Evolutionary conservation across 2,888 invertebrate genomes (phyloP).

Genomic region (Drosophila greeni): DNA sequence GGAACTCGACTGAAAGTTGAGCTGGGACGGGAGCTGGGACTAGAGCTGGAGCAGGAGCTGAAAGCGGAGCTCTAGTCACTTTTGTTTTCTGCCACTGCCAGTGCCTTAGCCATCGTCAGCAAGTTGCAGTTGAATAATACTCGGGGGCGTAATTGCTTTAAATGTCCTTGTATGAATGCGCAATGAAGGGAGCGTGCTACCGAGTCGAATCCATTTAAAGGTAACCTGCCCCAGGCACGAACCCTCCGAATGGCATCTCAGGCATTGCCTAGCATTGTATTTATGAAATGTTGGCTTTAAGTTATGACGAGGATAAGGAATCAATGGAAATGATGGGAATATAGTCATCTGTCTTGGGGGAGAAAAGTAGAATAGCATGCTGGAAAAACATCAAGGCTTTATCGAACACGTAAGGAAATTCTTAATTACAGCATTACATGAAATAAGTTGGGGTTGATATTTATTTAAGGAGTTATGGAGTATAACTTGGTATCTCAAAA

Average conservation of each 20-base stretch:
- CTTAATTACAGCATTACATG: not conserved
- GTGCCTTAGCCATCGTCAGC: slow-evolving; percentile 56
- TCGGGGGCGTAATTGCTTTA: slow-evolving; percentile 71
- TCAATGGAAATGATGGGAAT: slow-evolving; percentile 24
- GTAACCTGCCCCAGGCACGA: slow-evolving; percentile 37
- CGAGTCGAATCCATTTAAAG: slow-evolving; percentile 48
- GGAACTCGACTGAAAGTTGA: slow-evolving; percentile 2
- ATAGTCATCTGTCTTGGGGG: slow-evolving; percentile 5
- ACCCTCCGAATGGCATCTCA: slow-evolving; percentile 3
- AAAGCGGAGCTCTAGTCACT: slow-evolving; percentile 52
- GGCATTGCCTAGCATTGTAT: not conserved
- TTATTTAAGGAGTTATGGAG: not conserved
- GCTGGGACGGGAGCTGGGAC: not conserved
- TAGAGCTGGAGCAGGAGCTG: slow-evolving; percentile 24
- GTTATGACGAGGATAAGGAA: slow-evolving; percentile 5
- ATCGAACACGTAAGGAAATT: not conserved
- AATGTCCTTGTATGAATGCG: slow-evolving; percentile 71
- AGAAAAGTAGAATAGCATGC: slow-evolving; percentile 8
- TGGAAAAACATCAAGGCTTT: not conserved
- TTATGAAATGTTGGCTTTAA: slow-evolving; percentile 22
- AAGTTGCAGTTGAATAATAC: slow-evolving; percentile 72
- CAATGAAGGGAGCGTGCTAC: slow-evolving; percentile 47
- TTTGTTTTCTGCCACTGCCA: slow-evolving; percentile 55
- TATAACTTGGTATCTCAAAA: not conserved
- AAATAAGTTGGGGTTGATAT: not conserved